phyloP scores from a whole-genome alignment of 92 coral and sea anemone genomes.

The Porites evermanni region DNA sequence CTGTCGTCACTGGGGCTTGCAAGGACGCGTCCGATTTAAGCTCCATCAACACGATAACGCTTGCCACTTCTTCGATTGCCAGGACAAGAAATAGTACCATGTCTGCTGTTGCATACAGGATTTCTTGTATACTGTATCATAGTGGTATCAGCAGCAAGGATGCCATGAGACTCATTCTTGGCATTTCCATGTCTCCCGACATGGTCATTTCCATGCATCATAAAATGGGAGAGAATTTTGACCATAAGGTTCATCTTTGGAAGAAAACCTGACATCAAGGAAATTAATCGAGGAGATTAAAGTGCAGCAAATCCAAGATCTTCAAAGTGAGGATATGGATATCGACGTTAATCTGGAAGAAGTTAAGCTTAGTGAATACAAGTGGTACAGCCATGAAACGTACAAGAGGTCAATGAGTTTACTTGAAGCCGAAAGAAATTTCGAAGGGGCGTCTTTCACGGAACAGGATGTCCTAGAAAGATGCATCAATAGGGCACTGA shows the following conservation, averaged over 20 bases:
- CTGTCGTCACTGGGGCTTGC: slow-evolving; percentile 35
- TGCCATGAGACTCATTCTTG: not conserved
- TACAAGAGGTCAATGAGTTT: too few species aligned
- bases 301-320: not conserved
- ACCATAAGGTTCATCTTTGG: slow-evolving; percentile 2
- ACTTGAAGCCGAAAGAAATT: too few species aligned
- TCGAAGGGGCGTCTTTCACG: too few species aligned
- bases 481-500: too few species aligned
- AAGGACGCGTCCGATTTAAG: slow-evolving; percentile 1
- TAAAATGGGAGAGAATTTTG: not conserved
- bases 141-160: not conserved
- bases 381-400: too few species aligned
- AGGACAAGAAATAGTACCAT: not conserved
- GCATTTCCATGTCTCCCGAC: slow-evolving; percentile 6
- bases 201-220: not conserved
- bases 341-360: not conserved
- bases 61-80: slow-evolving; percentile 1
- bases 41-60: not conserved
- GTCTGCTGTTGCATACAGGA: slow-evolving; percentile 9
- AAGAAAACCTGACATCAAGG: not conserved
- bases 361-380: too few species aligned
- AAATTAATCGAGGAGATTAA: not conserved
- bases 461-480: too few species aligned
- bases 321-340: slow-evolving; percentile 1
- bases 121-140: not conserved